Evolutionary conservation across 2,113 vertebrate species (phyloP).

Genomic region (Urocolius indicus): DNA sequence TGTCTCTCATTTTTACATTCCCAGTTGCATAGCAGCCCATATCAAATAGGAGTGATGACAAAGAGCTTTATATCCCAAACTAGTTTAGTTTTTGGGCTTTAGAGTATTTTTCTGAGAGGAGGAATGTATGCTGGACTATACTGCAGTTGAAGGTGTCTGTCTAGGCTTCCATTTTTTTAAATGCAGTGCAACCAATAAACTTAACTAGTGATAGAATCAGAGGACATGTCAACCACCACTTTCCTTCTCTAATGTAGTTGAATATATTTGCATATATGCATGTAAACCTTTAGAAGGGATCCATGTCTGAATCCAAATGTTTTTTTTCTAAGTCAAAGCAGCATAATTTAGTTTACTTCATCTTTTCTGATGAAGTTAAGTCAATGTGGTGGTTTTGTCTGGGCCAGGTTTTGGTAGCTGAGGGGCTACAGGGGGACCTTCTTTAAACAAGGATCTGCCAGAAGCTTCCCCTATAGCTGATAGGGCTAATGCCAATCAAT

Average conservation of each 20-base stretch:
- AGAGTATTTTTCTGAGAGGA: background rate
- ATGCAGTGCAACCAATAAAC: background rate
- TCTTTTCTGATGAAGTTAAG: no score
- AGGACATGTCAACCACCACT: background rate
- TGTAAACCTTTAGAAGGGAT: background rate
- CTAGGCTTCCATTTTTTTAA: background rate
- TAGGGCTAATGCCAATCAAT: no score
- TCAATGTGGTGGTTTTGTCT: no score
- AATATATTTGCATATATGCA: background rate
- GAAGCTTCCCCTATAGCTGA: no score
- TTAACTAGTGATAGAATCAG: background rate
- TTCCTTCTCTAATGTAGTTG: background rate
- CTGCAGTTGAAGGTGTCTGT: background rate
- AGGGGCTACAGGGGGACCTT: no score
- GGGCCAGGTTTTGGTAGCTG: no score
- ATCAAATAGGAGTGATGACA: background rate
- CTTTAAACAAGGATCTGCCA: no score
- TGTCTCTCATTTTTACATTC: background rate
- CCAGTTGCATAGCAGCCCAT: background rate
- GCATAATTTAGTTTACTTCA: background rate
- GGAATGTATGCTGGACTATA: background rate
- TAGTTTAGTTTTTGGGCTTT: background rate
- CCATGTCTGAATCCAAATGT: fast-evolving
- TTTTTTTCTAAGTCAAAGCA: background rate
- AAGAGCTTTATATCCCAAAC: background rate